These are phyloP conservation scores for Micromesistius poutassou DNA, from an alignment of 2,797 vertebrate species.

Conservation along the genomic window DNA sequence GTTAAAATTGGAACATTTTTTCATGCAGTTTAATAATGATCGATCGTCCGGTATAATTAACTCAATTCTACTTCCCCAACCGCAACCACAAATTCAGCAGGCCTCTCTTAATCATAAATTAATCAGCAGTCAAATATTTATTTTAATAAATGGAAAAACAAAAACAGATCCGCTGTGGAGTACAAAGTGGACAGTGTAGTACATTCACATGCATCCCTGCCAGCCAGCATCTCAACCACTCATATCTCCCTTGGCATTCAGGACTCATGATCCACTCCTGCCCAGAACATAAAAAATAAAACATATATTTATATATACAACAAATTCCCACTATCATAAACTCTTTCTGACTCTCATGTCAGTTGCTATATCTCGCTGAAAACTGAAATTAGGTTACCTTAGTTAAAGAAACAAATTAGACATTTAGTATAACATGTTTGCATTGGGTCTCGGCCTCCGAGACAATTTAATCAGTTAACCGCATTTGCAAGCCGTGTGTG, in stretches of 20 bases:
- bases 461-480: not conserved
- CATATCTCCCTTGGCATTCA: not conserved
- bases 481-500: not conserved
- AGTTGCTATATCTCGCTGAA: not conserved
- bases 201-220: constrained; percentile 2
- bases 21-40: constrained; percentile 15
- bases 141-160: constrained; percentile 11
- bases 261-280: not conserved
- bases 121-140: constrained; percentile 64
- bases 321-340: not conserved
- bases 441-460: not conserved
- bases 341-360: not conserved
- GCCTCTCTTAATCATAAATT: constrained; percentile 60
- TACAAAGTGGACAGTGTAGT: constrained; percentile 29
- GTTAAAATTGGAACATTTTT: not conserved
- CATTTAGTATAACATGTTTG: not conserved
- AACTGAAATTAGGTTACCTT: not conserved
- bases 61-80: constrained; percentile 38
- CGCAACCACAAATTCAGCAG: constrained; percentile 20
- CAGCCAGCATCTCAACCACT: not conserved
- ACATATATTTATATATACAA: too few species aligned
- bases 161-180: constrained; percentile 5
- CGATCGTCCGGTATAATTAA: constrained; percentile 32
- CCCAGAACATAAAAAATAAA: not conserved
- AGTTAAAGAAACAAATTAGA: not conserved